Conservation (phyloP, 1,140 invertebrate genomes). For the Lerema accius region DNA sequence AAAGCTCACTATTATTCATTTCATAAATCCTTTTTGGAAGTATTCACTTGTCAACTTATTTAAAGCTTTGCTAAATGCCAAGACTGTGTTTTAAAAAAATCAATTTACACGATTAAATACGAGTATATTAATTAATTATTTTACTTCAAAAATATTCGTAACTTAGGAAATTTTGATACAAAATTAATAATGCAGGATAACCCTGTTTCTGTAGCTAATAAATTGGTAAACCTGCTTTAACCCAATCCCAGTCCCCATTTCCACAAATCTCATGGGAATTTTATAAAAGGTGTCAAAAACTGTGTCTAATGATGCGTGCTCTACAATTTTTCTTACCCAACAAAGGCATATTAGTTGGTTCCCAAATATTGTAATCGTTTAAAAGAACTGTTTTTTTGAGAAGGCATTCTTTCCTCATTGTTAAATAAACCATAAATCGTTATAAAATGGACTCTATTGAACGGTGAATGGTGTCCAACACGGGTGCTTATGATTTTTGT, state of each 20-base stretch:
- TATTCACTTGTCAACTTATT: too few relatives aligned
- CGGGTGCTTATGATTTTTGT: constrained; percentile 58
- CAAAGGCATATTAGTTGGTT: constrained; percentile 57
- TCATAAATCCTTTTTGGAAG: too few relatives aligned
- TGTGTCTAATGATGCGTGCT: constrained; percentile 67
- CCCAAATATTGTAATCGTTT: constrained; percentile 51
- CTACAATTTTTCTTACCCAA: constrained; percentile 49
- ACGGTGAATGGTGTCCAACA: constrained; percentile 61
- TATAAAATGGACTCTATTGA: constrained; percentile 71
- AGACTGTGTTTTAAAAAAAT: too few relatives aligned
- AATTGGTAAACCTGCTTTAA: neutral
- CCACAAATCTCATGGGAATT: constrained; percentile 55
- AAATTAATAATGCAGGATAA: too few relatives aligned
- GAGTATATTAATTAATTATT: too few relatives aligned
- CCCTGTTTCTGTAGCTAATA: neutral
- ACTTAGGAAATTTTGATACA: too few relatives aligned
- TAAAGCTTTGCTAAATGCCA: too few relatives aligned
- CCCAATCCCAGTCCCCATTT: too few relatives aligned
- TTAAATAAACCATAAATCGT: constrained; percentile 82
- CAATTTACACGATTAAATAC: too few relatives aligned
- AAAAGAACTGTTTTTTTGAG: constrained; percentile 49
- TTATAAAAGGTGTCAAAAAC: constrained; percentile 57
- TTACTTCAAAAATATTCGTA: too few relatives aligned
- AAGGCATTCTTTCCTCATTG: constrained; percentile 73
- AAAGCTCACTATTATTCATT: too few relatives aligned